Base-by-base conservation (phyloP, 2,888 invertebrate genomes). In the Caenorhabditis imperialis region DNA sequence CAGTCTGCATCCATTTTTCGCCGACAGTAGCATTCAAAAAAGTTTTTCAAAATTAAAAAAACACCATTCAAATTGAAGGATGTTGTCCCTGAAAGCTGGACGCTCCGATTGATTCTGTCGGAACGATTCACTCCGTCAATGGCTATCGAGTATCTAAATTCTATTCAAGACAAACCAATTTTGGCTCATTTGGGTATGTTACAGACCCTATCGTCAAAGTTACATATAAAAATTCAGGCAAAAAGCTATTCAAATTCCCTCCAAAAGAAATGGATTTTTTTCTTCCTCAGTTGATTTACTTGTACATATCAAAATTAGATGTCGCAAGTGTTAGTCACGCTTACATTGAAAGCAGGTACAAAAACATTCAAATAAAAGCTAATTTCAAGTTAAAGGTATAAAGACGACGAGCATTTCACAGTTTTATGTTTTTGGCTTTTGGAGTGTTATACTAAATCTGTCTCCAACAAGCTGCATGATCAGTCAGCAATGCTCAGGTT, bases 221-320 rank as follows among this genome's bases (percentile, higher is more conserved):
- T 7, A 7, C 10, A 10, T 10, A 10, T 7, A 30, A 30, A 30
- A 30, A 30, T 30, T 54, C 88, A 92, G 92, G 95, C 79, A 98
- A 98, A 91, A 94, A 95, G 90, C 92, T 99, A 90, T 98, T 98
- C 90, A 94, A 93, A 89, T 98, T 98, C 90, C 92, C 93, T 30
- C 92, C 94, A 89, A 91, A 91, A 79, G 95, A 96, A 83, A 95
- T 98, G 78, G 97, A 99, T 91, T 95, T 97, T 89, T 99, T 97
- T 90, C 92, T 99, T 89, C 98, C 98, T 50, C 99, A 99, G 90
- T 90, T 99, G 88, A 93, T 99, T 87, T 95, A 95, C 87, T 95
- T 99, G 94, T 99, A 97, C 89, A 94, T 98, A 90, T 96, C 97
- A 91, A 95, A 96, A 92, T 93, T 93, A 87, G 97, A 97, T 89